Percentiles rank a stretch among this genome's conserved stretches.
These are phyloP conservation scores for Carassius gibelio DNA, from an alignment of 2,113 vertebrate species.

Conservation along the genomic window DNA sequence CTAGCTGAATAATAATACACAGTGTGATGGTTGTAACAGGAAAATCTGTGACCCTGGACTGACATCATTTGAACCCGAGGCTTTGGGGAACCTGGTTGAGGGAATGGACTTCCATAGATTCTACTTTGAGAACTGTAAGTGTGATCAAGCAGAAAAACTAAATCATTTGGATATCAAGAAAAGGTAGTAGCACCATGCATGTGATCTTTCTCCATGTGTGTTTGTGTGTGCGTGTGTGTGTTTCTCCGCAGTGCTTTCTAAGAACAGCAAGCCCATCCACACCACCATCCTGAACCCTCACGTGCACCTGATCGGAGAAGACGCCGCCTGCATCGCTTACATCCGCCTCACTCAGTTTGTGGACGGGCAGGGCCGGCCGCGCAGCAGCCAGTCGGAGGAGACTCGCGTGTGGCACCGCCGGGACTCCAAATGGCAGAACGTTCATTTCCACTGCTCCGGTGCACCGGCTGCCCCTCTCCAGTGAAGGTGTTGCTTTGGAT, in stretches of 20 bases:
- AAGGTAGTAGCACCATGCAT: not conserved
- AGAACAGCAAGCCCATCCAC: constrained; percentile 97
- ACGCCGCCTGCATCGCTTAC: constrained; percentile 95
- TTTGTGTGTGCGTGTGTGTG: not conserved
- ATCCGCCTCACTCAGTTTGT: constrained; percentile 96
- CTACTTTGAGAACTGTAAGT: constrained; percentile 95
- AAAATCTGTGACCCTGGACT: constrained; percentile 97
- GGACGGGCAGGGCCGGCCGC: constrained; percentile 87
- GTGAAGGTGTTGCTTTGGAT: constrained; percentile 77
- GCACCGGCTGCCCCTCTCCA: constrained; percentile 89
- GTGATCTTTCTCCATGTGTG: not conserved
- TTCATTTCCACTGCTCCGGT: constrained; percentile 96
- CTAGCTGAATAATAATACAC: not conserved
- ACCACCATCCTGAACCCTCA: constrained; percentile 97
- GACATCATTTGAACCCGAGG: constrained; percentile 96
- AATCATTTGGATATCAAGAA: not conserved
- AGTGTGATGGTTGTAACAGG: constrained; percentile 66
- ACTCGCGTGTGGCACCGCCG: constrained; percentile 95
- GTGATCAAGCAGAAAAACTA: not conserved
- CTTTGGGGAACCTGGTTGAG: constrained; percentile 95
- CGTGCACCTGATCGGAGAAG: constrained; percentile 93
- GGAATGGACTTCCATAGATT: constrained; percentile 97
- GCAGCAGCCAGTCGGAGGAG: constrained; percentile 96
- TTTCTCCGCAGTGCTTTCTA: constrained; percentile 82
- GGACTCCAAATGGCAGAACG: constrained; percentile 93